phyloP scores from a whole-genome alignment of 2,797 vertebrate species.

The Zonotrichia albicollis region DNA sequence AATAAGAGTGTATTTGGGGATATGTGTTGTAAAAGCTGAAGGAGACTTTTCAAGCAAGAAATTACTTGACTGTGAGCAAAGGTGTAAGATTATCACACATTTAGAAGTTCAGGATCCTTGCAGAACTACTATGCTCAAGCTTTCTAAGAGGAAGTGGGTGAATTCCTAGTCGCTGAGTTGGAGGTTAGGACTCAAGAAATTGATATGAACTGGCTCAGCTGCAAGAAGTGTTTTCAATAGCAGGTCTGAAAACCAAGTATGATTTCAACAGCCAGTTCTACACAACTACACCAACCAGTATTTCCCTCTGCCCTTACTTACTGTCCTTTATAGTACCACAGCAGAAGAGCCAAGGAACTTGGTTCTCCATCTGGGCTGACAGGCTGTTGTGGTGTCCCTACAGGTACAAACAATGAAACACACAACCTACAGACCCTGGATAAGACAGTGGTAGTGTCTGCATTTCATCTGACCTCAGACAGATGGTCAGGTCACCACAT shows the following conservation, averaged over 20 bases:
- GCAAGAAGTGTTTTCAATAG: neutral
- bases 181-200: neutral
- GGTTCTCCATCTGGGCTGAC: neutral
- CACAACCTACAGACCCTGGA: neutral
- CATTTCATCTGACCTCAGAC: neutral
- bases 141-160: slow-evolving; percentile 4
- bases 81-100: neutral
- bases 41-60: neutral
- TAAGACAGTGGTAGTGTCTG: neutral
- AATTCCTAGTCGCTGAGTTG: neutral
- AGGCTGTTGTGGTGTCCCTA: neutral
- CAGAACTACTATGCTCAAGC: neutral
- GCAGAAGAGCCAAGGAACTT: neutral
- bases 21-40: neutral
- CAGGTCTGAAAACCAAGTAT: neutral
- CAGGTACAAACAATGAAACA: neutral
- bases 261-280: neutral
- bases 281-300: neutral
- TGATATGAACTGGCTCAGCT: neutral
- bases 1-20: neutral
- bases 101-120: neutral
- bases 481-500: neutral
- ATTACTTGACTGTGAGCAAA: neutral
- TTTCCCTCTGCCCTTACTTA: neutral
- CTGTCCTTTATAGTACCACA: neutral